Evolutionary conservation across 2,888 invertebrate genomes (phyloP), one percentile per base, ranked within the genome.

Genomic region (Caenorhabditis angaria): DNA sequence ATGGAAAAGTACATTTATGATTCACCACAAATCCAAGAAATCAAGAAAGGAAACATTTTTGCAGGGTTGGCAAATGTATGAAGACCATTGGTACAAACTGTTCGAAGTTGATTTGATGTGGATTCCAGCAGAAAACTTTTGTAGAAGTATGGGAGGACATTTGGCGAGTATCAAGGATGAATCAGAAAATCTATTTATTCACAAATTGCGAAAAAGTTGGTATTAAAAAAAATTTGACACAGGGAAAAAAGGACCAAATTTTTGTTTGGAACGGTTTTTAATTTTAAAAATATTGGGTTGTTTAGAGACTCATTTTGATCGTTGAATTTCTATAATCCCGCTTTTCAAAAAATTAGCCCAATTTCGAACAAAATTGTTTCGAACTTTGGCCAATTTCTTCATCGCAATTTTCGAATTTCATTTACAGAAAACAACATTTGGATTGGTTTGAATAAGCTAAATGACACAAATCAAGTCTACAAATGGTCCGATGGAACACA

Each of bases 101-200:
- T 85, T 84, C 70, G 83, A 85, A 57, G 64, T 76, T 12, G 85
- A 85, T 63, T 57, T 85, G 48, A 81, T 81, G 80, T 85, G 85
- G 85, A 77, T 84, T 54, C 82, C 83, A 35, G 85, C 85, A 0
- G 85, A 85, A 63, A 85, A 85, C 50, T 84, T 84, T 57, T 85
- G 85, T 54, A 74, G 83, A 47, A 77, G 82, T 6, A 76, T 85
- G 69, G 85, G 83, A 2, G 85, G 83, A 1, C 83, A 85, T 68
- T 70, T 85, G 14, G 82, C 74, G 2, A 79, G 78, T 59, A 81
- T 85, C 51, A 71, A 70, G 25, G 84, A 86, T 29, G 76, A 76
- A 35, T 80, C 82, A 14, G 85, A 85, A 68, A 85, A 85, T 57
- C 57, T 82, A 5, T 85, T 84, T 63, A 78, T 85, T 4, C 85